These are phyloP conservation scores for Lacanobia wlatinum DNA, from an alignment of 2,888 invertebrate species.

Conservation along the genomic window DNA sequence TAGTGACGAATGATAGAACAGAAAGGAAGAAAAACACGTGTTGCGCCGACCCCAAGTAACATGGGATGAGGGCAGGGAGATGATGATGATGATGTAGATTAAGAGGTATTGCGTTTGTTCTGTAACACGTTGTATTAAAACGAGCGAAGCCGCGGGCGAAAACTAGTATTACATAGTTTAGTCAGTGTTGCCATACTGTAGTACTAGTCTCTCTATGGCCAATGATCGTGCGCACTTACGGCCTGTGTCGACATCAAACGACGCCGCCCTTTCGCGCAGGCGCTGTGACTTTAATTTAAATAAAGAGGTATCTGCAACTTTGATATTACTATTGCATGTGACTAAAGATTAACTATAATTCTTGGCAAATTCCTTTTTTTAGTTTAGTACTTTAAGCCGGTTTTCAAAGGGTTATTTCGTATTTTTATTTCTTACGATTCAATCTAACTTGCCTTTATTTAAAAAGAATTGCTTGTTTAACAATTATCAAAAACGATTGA, in stretches of 20 bases:
- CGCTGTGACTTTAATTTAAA: constrained; percentile 39
- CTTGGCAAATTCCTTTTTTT: constrained; percentile 19
- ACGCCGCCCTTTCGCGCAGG: constrained; percentile 48
- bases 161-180: not conserved
- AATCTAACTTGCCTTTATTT: not conserved
- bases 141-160: too few relatives aligned
- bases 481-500: too few relatives aligned
- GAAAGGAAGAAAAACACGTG: too few relatives aligned
- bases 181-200: not conserved
- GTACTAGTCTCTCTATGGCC: not conserved
- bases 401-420: not conserved
- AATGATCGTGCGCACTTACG: constrained; percentile 42
- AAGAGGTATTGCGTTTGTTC: too few relatives aligned
- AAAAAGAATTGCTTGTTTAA: not conserved
- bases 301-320: constrained; percentile 24
- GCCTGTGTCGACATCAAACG: constrained; percentile 55
- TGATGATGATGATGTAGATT: too few relatives aligned
- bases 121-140: too few relatives aligned
- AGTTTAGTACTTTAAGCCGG: not conserved
- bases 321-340: constrained; percentile 34
- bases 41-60: too few relatives aligned
- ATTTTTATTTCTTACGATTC: not conserved
- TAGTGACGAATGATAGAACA: too few relatives aligned
- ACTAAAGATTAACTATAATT: constrained; percentile 20
- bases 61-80: too few relatives aligned